Evolutionary conservation across 1,140 invertebrate species (phyloP).

Genomic region (Globodera rostochiensis): DNA sequence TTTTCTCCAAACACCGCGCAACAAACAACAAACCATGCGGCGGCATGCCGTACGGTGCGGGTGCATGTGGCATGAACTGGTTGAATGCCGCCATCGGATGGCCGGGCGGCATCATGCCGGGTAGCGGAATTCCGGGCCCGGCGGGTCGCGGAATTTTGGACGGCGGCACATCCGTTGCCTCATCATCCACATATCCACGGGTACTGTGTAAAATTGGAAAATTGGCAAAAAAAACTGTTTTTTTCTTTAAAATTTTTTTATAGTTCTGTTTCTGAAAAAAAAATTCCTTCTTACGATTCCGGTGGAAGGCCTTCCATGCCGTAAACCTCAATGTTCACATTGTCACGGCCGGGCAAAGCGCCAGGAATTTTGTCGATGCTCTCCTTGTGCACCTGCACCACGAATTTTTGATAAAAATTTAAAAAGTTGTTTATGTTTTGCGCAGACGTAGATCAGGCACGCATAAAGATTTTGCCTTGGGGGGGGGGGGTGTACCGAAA

Average conservation of each 20-base stretch:
- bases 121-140: constrained; percentile 27
- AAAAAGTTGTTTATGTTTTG: too few species aligned
- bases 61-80: not conserved
- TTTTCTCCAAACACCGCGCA: too few species aligned
- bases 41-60: not conserved
- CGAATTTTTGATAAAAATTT: too few species aligned
- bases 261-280: not conserved
- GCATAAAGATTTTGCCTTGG: too few species aligned
- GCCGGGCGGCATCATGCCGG: constrained; percentile 21
- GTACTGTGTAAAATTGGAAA: not conserved
- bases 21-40: not conserved
- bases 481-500: too few species aligned
- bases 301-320: constrained; percentile 99
- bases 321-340: constrained; percentile 99
- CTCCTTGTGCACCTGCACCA: constrained; percentile 98
- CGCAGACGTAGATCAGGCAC: too few species aligned
- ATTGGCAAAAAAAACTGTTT: not conserved
- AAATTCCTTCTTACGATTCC: constrained; percentile 67
- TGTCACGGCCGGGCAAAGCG: constrained; percentile 92
- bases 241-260: not conserved
- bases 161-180: constrained; percentile 24
- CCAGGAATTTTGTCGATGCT: constrained; percentile 99
- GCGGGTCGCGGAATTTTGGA: constrained; percentile 31
- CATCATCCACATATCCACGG: constrained; percentile 19
- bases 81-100: not conserved